Evolutionary conservation across 1,140 invertebrate species (phyloP).

Genomic region (Mizuhopecten yessoensis): DNA sequence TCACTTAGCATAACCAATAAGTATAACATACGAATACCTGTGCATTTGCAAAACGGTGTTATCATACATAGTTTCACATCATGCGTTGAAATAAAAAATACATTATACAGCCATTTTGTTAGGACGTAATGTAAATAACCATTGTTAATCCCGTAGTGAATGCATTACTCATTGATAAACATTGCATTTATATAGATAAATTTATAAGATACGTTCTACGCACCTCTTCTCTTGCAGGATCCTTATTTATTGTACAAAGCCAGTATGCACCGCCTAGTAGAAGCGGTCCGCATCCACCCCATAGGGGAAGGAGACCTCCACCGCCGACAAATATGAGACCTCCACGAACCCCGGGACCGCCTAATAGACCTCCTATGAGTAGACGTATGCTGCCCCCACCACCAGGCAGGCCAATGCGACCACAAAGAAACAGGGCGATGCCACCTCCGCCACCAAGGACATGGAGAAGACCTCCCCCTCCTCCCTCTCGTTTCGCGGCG

Average conservation of each 20-base stretch:
- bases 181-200: too few species aligned
- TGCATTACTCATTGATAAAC: too few species aligned
- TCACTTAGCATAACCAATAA: too few species aligned
- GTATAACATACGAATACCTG: too few species aligned
- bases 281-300: not conserved
- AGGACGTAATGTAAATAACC: too few species aligned
- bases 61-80: too few species aligned
- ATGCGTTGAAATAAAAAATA: too few species aligned
- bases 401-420: not conserved
- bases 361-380: not conserved
- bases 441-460: not conserved
- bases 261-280: not conserved
- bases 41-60: too few species aligned
- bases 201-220: too few species aligned
- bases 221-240: not conserved
- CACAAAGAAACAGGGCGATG: not conserved
- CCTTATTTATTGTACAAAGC: not conserved
- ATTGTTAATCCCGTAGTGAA: too few species aligned
- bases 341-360: not conserved
- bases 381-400: not conserved
- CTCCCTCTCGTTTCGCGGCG: not conserved
- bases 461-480: not conserved
- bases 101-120: too few species aligned
- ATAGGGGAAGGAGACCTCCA: not conserved
- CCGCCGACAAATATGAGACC: not conserved